phyloP scores from a whole-genome alignment of 2,888 invertebrate species.

The Scaptomyza reducta region DNA sequence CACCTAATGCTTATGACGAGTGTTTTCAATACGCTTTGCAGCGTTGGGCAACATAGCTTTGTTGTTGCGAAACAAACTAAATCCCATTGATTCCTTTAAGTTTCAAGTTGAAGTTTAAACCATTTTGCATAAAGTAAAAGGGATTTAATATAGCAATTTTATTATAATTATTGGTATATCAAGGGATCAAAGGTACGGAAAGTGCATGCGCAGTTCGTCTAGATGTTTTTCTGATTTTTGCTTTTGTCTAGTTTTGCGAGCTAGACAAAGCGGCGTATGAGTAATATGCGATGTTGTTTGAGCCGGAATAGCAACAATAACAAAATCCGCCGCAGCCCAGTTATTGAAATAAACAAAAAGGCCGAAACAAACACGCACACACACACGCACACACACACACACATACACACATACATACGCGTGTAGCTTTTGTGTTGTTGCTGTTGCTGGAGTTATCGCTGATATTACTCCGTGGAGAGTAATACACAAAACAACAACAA shows the following conservation, averaged over 20 bases:
- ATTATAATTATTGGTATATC: too few species aligned
- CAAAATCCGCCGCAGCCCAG: constrained; percentile 39
- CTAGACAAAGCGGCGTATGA: constrained; percentile 69
- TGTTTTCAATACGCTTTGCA: constrained; percentile 40
- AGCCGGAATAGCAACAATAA: constrained; percentile 11
- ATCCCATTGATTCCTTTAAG: too few species aligned
- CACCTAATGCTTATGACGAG: constrained; percentile 32
- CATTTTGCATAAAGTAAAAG: too few species aligned
- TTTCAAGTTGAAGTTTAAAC: too few species aligned
- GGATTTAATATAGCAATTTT: too few species aligned
- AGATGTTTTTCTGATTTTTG: neutral
- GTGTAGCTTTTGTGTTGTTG: constrained; percentile 35
- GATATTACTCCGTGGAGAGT: constrained; percentile 77
- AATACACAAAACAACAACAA: constrained; percentile 44
- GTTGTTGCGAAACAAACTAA: neutral
- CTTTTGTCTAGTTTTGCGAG: constrained; percentile 16
- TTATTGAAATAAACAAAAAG: constrained; percentile 81
- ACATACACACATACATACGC: constrained; percentile 5
- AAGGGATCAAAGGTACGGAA: neutral
- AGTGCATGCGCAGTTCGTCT: constrained; percentile 24
- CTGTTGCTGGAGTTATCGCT: constrained; percentile 69
- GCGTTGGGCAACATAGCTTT: constrained; percentile 18
- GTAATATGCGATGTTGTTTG: constrained; percentile 54
- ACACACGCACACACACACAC: neutral
- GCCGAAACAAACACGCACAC: constrained; percentile 24